Conservation (phyloP, 2,888 invertebrate genomes). For the Heliconius erato region DNA sequence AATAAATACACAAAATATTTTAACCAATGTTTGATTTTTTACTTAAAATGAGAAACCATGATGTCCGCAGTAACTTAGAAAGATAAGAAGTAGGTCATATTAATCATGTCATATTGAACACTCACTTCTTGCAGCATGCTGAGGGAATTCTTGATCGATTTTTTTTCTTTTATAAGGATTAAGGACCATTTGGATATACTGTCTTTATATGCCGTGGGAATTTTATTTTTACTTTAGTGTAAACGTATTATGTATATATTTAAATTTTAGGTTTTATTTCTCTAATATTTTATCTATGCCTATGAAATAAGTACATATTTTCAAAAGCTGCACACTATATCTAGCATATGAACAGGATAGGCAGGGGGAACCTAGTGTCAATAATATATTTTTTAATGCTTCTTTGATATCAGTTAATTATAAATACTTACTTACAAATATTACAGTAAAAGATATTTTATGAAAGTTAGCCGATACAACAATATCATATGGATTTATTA, state of each 20-base stretch:
- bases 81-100: constrained; percentile 17
- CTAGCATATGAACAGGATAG: no score
- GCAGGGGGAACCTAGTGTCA: no score
- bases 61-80: background rate
- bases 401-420: background rate
- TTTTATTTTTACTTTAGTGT: no score
- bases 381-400: background rate
- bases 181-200: no score
- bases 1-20: no score
- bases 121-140: constrained; percentile 8
- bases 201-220: no score
- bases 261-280: no score
- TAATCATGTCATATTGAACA: background rate
- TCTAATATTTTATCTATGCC: no score
- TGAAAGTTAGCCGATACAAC: background rate
- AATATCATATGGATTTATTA: background rate
- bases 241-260: no score
- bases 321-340: no score
- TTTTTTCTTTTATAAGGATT: background rate
- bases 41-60: background rate
- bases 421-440: background rate
- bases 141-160: background rate
- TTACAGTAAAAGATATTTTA: background rate
- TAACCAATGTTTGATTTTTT: background rate
- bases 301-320: no score